Evolutionary conservation across 2,888 invertebrate genomes (phyloP).

Genomic region (Polydesmus complanatus): DNA sequence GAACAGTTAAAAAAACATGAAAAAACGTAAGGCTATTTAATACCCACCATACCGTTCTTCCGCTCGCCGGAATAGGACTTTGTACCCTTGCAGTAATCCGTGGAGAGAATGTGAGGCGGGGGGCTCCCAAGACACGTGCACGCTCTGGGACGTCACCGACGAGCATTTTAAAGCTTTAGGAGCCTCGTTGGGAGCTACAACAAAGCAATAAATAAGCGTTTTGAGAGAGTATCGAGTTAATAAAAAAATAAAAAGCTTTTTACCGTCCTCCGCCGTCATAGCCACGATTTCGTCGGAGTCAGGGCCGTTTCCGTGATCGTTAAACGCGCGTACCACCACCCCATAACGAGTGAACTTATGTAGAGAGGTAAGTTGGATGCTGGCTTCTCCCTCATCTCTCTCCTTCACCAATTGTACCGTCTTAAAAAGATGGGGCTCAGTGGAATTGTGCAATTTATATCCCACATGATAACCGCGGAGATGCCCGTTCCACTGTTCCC

Average conservation of each 20-base stretch:
- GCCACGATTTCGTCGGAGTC: constrained; percentile 21
- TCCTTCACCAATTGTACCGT: constrained; percentile 21
- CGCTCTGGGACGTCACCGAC: constrained; percentile 31
- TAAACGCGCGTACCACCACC: constrained; percentile 24
- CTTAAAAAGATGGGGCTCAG: constrained; percentile 19
- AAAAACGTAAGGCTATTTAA: background rate
- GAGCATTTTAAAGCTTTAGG: constrained; percentile 33
- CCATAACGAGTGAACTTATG: constrained; percentile 23
- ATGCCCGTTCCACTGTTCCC: constrained; percentile 29
- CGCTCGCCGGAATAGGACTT: constrained; percentile 47
- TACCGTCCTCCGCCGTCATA: constrained; percentile 25
- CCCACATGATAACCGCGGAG: constrained; percentile 35
- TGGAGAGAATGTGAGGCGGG: constrained; percentile 33
- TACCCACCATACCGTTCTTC: constrained; percentile 19
- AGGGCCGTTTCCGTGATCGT: constrained; percentile 25
- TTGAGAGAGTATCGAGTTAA: too few species aligned
- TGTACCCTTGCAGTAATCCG: constrained; percentile 50
- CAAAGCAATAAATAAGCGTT: background rate
- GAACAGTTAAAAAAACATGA: background rate
- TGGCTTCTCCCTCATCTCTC: constrained; percentile 12
- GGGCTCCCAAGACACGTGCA: constrained; percentile 34
- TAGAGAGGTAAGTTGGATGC: constrained; percentile 25
- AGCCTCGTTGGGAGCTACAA: constrained; percentile 34
- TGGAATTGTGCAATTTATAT: constrained; percentile 22
- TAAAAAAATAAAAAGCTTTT: constrained; percentile 3